Conservation (phyloP, 2,888 invertebrate species). For the Troglohyphantes excavatus region DNA sequence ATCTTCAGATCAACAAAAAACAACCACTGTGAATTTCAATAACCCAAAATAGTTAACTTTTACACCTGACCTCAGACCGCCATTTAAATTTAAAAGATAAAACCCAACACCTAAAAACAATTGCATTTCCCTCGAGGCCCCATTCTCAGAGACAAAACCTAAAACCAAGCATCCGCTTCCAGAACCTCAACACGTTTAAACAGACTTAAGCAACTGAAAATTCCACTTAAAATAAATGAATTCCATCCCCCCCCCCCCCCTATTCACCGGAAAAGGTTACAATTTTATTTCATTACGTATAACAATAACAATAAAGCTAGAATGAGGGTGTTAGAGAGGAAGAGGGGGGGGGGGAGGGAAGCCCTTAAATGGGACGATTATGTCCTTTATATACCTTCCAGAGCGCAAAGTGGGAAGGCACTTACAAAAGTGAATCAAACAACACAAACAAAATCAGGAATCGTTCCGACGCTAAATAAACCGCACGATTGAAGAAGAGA, state of each 20-base stretch:
- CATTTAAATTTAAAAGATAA: neutral
- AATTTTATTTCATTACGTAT: conserved; percentile 63
- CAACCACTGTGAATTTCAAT: too few relatives aligned
- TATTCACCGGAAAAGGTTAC: conserved; percentile 37
- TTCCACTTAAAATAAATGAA: conserved; percentile 48
- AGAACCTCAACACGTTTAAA: conserved; percentile 4
- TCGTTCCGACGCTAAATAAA: conserved; percentile 58
- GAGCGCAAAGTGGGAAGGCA: conserved; percentile 31
- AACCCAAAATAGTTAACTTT: too few relatives aligned
- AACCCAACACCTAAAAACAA: neutral
- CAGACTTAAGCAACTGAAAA: conserved; percentile 26
- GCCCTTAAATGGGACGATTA: conserved; percentile 41
- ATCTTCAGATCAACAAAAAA: too few relatives aligned
- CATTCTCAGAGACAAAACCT: neutral
- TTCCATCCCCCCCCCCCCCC: conserved; percentile 1
- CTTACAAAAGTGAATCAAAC: conserved; percentile 32
- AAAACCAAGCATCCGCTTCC: neutral
- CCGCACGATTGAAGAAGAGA: conserved; percentile 47
- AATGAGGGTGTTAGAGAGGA: conserved; percentile 27
- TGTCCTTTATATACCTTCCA: conserved; percentile 38
- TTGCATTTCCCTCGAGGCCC: neutral
- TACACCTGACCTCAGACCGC: neutral
- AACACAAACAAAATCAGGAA: conserved; percentile 39
- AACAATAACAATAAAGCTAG: conserved; percentile 56
- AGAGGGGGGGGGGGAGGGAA: too few relatives aligned